Evolutionary conservation across 2,797 vertebrate species (phyloP).

Genomic region (Neoniphon sammara): DNA sequence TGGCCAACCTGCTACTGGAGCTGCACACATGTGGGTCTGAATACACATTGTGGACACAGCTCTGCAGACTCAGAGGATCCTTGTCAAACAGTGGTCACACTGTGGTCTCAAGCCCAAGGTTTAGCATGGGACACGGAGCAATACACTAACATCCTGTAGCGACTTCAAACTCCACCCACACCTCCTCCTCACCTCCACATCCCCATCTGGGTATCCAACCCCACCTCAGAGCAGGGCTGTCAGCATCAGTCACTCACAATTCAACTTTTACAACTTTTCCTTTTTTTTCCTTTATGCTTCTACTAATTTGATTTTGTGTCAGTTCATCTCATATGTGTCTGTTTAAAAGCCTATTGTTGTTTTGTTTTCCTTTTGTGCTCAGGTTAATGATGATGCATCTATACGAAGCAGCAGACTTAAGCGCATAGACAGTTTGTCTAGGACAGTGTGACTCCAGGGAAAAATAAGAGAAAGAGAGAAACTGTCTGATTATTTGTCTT

Average conservation of each 20-base stretch:
- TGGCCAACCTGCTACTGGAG: slow-evolving; percentile 4
- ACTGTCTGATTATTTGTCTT: too few species aligned
- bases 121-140: slow-evolving; percentile 23
- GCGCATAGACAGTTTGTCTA: too few species aligned
- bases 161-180: slow-evolving; percentile 1
- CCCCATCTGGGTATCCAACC: background rate
- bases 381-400: background rate
- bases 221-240: too few species aligned
- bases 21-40: slow-evolving; percentile 45
- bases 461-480: too few species aligned
- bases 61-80: slow-evolving; percentile 13
- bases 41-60: slow-evolving; percentile 11
- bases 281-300: background rate
- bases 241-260: too few species aligned
- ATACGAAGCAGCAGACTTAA: too few species aligned
- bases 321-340: background rate
- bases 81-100: slow-evolving; percentile 40
- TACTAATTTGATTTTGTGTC: background rate
- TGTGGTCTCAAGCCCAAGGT: slow-evolving; percentile 33
- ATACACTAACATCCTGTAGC: slow-evolving; percentile 52
- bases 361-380: too few species aligned
- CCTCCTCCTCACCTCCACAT: background rate
- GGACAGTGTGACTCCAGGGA: too few species aligned
- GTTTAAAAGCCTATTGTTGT: background rate
- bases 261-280: too few species aligned